Percentiles rank a stretch among this genome's conserved stretches.
These are phyloP conservation scores for Tolmerus cingulatus DNA, from an alignment of 2,888 invertebrate species.

Conservation along the genomic window DNA sequence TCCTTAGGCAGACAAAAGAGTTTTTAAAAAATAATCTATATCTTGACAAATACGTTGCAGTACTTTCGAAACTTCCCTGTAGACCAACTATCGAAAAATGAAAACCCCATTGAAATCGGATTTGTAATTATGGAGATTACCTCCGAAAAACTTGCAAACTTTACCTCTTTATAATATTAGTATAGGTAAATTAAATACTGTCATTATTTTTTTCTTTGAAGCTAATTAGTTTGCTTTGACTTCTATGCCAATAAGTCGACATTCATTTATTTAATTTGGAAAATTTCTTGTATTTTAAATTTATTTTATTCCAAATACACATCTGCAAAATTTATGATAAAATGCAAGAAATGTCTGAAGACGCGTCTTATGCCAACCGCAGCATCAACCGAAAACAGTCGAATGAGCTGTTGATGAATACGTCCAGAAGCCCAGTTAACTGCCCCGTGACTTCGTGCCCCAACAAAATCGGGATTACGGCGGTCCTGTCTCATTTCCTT, in stretches of 20 bases:
- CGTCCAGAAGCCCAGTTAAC: constrained; percentile 53
- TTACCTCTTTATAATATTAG: too few relatives aligned
- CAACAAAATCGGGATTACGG: constrained; percentile 53
- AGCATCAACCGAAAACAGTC: constrained; percentile 32
- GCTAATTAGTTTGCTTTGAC: not conserved
- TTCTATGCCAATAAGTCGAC: not conserved
- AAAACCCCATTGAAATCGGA: too few relatives aligned
- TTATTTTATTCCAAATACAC: constrained; percentile 44
- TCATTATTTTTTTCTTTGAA: not conserved
- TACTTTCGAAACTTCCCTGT: too few relatives aligned
- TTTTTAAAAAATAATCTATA: too few relatives aligned
- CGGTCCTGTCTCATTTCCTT: constrained; percentile 55
- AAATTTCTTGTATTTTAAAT: not conserved
- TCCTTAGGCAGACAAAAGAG: too few relatives aligned
- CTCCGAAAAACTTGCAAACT: too few relatives aligned
- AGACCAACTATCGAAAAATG: too few relatives aligned
- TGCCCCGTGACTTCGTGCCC: constrained; percentile 54
- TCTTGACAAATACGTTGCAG: too few relatives aligned
- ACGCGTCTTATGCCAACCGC: not conserved
- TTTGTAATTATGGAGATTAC: too few relatives aligned
- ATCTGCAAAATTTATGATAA: constrained; percentile 43
- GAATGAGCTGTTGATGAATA: constrained; percentile 50
- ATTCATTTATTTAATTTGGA: not conserved
- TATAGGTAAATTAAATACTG: too few relatives aligned
- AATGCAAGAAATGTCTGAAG: not conserved